These are phyloP conservation scores for Pituophis catenifer DNA, from an alignment of 2,113 vertebrate species.

Conservation along the genomic window DNA sequence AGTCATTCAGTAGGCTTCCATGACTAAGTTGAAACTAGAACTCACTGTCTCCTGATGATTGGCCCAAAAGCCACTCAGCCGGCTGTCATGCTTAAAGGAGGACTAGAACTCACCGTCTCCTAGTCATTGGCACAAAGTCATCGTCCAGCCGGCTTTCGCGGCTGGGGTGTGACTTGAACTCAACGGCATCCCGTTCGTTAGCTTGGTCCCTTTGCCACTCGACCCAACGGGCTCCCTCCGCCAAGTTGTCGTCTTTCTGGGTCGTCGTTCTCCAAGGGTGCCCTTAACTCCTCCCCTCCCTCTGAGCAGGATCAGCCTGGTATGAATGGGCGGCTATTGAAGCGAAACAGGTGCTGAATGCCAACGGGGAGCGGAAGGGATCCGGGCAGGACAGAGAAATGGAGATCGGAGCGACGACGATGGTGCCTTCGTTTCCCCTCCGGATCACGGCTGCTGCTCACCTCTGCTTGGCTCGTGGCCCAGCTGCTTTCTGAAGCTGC, in stretches of 20 bases:
- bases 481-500: neutral
- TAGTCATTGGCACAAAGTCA: neutral
- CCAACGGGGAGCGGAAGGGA: constrained; percentile 28
- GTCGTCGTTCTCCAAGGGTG: constrained; percentile 35
- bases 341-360: neutral
- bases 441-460: too few relatives aligned
- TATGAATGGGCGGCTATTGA: constrained; percentile 59
- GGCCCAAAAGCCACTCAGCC: too few relatives aligned
- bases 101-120: too few relatives aligned
- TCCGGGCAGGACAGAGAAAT: neutral
- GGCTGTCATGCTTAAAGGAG: too few relatives aligned
- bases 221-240: neutral
- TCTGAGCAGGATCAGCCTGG: constrained; percentile 68
- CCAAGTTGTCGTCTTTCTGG: neutral
- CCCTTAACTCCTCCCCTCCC: constrained; percentile 58
- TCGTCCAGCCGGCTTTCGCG: neutral
- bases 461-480: neutral
- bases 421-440: neutral
- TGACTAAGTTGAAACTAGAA: too few relatives aligned
- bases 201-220: neutral
- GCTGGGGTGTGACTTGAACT: neutral
- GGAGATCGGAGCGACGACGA: neutral
- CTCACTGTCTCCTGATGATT: too few relatives aligned
- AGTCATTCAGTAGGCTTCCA: too few relatives aligned
- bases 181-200: neutral